A percentile compares a stretch with the other conserved stretches of the same genome.
phyloP scores from a whole-genome alignment of 2,113 vertebrate species.

The Indicator maculatus region DNA sequence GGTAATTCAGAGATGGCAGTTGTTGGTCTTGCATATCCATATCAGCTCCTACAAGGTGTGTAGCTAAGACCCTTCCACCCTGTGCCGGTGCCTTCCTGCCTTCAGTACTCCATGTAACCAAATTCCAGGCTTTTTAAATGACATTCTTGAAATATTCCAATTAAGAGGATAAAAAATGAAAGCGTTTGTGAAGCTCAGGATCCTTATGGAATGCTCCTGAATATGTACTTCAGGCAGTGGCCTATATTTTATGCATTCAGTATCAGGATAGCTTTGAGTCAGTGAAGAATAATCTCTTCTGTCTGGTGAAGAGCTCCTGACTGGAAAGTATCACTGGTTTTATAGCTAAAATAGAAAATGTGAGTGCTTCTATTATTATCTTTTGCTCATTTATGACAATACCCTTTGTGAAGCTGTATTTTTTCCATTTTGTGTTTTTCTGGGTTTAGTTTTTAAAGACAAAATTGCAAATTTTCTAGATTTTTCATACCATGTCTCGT shows the following conservation, averaged over 20 bases:
- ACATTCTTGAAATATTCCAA: not conserved
- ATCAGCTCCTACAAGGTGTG: accelerated
- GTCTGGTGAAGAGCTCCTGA: not conserved
- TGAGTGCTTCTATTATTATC: not conserved
- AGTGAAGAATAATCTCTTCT: not conserved
- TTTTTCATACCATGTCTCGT: not conserved
- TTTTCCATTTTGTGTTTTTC: not conserved
- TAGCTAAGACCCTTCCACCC: not conserved
- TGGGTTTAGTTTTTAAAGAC: not conserved
- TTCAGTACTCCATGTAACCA: not conserved
- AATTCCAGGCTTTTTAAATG: not conserved
- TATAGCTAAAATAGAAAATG: not conserved
- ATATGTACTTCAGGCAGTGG: constrained; percentile 31
- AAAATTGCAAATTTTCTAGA: not conserved
- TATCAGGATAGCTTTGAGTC: not conserved
- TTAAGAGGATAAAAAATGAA: constrained; percentile 1
- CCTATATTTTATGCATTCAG: constrained; percentile 41
- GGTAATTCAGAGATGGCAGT: not conserved
- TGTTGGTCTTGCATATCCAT: not conserved
- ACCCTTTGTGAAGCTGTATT: not conserved
- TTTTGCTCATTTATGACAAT: not conserved
- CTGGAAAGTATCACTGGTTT: not conserved
- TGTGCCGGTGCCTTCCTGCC: not conserved
- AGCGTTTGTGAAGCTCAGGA: not conserved
- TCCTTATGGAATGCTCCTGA: constrained; percentile 25